Evolutionary conservation across 2,797 vertebrate genomes (phyloP).

Genomic region (Schizothorax lantsangensis): DNA sequence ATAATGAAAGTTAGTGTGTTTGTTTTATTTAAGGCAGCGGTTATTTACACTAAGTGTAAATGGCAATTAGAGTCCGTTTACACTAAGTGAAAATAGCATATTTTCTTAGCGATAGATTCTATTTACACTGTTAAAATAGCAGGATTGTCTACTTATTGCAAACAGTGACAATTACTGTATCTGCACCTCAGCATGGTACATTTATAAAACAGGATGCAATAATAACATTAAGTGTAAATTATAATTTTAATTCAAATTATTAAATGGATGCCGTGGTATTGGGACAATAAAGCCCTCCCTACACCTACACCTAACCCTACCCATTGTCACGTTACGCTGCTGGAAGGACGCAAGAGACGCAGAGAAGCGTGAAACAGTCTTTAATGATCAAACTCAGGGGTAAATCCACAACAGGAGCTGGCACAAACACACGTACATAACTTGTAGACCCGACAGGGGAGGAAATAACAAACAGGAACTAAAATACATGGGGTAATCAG

Average conservation of each 20-base stretch:
- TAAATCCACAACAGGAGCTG: no score
- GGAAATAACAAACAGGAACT: no score
- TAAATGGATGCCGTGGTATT: no score
- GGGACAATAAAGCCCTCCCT: no score
- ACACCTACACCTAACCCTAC: no score
- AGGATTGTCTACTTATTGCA: not conserved
- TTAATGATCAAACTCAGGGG: no score
- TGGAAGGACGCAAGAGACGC: no score
- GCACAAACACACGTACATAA: no score
- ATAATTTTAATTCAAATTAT: not conserved
- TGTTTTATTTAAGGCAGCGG: not conserved
- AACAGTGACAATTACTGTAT: not conserved
- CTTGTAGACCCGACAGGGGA: no score
- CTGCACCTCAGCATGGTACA: not conserved
- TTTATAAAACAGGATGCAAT: not conserved
- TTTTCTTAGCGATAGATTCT: not conserved
- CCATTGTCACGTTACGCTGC: no score
- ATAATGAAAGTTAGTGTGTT: not conserved
- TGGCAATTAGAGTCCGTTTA: not conserved
- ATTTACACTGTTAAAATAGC: not conserved
- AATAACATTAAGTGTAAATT: not conserved
- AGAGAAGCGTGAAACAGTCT: no score
- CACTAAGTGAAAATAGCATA: not conserved
- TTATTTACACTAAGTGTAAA: not conserved
- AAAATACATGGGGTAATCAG: no score